These are phyloP conservation scores for Enteromius argenteus DNA, from an alignment of 2,797 vertebrate genomes.

Conservation along the genomic window DNA sequence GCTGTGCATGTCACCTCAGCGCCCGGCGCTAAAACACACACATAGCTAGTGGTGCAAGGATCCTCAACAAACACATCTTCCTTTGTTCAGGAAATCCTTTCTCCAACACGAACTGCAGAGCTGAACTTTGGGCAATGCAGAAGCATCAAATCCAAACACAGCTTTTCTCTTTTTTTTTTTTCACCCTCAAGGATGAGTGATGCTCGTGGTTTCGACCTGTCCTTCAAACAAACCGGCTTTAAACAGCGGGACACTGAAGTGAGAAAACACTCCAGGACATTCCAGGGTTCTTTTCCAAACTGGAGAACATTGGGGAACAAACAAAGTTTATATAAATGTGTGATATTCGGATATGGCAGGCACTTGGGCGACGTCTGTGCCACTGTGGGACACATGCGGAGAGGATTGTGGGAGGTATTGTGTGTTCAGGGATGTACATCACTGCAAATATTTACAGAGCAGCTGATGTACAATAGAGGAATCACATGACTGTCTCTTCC, in stretches of 20 bases:
- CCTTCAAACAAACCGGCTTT: slow-evolving; percentile 58
- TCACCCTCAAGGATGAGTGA: slow-evolving; percentile 57
- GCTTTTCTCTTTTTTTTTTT: slow-evolving; percentile 40
- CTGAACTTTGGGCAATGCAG: slow-evolving; percentile 62
- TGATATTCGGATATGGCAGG: slow-evolving; percentile 23
- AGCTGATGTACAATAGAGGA: slow-evolving; percentile 50
- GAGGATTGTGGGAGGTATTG: slow-evolving; percentile 50
- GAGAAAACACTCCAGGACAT: slow-evolving; percentile 63
- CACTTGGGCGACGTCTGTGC: slow-evolving; percentile 23
- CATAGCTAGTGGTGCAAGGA: slow-evolving; percentile 62
- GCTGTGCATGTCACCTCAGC: slow-evolving; percentile 60
- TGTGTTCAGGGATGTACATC: slow-evolving; percentile 56
- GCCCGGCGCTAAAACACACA: slow-evolving; percentile 63
- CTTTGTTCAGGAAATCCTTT: slow-evolving; percentile 69
- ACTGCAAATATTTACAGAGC: slow-evolving; percentile 60
- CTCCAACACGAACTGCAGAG: slow-evolving; percentile 62
- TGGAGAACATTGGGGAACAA: slow-evolving; percentile 39
- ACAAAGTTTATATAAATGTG: slow-evolving; percentile 43
- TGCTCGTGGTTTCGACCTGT: slow-evolving; percentile 62
- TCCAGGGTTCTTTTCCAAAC: slow-evolving; percentile 51
- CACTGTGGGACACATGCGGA: slow-evolving; percentile 40
- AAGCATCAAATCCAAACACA: slow-evolving; percentile 61
- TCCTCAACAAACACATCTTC: slow-evolving; percentile 65
- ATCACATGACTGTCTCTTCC: slow-evolving; percentile 39
- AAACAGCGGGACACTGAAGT: slow-evolving; percentile 57